These are phyloP conservation scores for Boloria selene DNA, from an alignment of 2,888 invertebrate genomes.

Conservation along the genomic window DNA sequence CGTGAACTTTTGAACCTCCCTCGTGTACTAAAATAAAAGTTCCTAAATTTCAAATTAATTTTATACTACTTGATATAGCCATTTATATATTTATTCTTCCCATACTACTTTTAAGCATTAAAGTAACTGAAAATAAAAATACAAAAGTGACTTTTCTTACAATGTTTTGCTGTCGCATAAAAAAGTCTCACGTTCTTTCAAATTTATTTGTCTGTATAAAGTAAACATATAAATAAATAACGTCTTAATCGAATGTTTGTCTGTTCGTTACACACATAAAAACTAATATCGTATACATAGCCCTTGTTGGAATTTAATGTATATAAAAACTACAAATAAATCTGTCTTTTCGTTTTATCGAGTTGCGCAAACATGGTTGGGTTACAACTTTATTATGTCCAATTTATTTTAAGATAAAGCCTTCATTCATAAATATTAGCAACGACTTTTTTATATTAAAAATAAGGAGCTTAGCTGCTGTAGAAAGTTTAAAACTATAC, in stretches of 20 bases:
- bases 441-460: neutral
- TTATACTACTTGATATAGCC: too few species aligned
- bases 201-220: conserved; percentile 13
- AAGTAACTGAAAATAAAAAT: neutral
- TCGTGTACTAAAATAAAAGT: too few species aligned
- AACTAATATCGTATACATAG: conserved; percentile 18
- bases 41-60: too few species aligned
- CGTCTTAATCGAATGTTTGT: conserved; percentile 15
- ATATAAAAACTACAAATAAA: conserved; percentile 18
- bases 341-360: neutral
- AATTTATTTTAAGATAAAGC: conserved; percentile 4
- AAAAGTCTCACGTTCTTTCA: conserved; percentile 7
- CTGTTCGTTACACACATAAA: conserved; percentile 9
- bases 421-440: neutral
- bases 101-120: neutral
- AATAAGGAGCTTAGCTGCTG: neutral
- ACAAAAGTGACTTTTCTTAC: neutral
- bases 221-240: conserved; percentile 13
- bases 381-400: conserved; percentile 11
- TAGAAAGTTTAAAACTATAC: neutral
- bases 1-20: too few species aligned
- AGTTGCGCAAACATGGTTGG: conserved; percentile 10
- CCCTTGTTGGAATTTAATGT: conserved; percentile 14
- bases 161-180: conserved; percentile 10
- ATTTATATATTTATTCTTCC: too few species aligned